Evolutionary conservation across 2,888 invertebrate species (phyloP), one percentile per base, ranked within the genome.

Genomic region (Thera britannica): DNA sequence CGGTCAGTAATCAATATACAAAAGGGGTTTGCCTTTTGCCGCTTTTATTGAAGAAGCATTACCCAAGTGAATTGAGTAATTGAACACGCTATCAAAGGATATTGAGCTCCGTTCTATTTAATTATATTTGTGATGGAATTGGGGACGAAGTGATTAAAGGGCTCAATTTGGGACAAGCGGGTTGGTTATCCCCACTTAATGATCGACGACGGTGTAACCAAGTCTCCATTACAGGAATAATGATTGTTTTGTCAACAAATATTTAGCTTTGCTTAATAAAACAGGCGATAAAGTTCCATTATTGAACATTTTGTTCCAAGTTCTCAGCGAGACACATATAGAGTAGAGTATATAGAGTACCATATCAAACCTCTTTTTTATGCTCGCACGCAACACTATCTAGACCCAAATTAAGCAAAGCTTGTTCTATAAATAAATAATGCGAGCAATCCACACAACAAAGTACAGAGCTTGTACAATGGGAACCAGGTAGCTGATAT

Each of bases 111-210:
- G 70, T 66, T 72, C 58, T 72, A 74, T 77, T 79, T 76, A 77
- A 82, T 82, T 79, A 78, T 72, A 72, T 75, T 77, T 73, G 72
- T 71, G 58, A 69, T 67, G 62, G 68, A 72, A 78, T 67, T 72
- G 74, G 66, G 55, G 79, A 77, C 59, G 58, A 54, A 44, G 77
- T 80, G 78, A 81, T 83, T 82, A 81, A 73, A 80, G 70, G 75
- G 74, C 68, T 75, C 75, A 77, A 80, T 80, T 82, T 74, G 68
- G 81, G 77, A 71, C 74, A 71, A 65, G 61, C 58, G 7, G 23
- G 34, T 8, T 6, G 9, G 34, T 68, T 65, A 55, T 75, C 66
- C 66, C 63, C 59, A 58, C 70, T 72, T 71, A 77, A 79, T 78
- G 76, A 77, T 72, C 36, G 62, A 65, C 65, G 55, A 46, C 55